Evolutionary conservation across 2,888 invertebrate species (phyloP), one percentile per base, ranked within the genome.

Genomic region (Megalurothrips usitatus): DNA sequence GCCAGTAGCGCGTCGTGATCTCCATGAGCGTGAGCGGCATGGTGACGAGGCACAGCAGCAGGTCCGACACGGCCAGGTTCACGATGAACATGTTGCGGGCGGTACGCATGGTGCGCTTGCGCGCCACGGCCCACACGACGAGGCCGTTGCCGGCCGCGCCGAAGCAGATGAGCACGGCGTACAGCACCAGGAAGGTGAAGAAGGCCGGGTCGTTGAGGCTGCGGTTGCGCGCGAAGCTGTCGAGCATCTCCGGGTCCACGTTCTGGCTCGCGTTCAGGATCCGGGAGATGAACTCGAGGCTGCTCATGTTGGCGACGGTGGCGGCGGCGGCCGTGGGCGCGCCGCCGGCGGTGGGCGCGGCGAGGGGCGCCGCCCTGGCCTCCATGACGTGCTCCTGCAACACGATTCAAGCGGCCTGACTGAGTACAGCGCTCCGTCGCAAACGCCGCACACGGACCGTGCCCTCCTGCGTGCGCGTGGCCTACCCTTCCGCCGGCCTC

Each of bases 41-140:
- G 3, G 96, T 96, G 17, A 97, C 93, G 82, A 96, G 91, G 87
- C 97, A 97, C 78, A 97, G 90, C 34, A 96, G 89, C 68, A 96
- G 90, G 88, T 97, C 96, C 82, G 93, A 93, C 43, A 94, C 91
- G 3, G 97, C 97, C 85, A 97, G 88, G 88, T 97, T 97, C 80
- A 95, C 92, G 85, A 97, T 97, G 88, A 97, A 96, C 88, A 97
- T 94, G 88, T 97, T 96, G n/a, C 97, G 88, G 0, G 96, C 95
- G 19, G 96, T 97, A 75, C 96, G 89, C 97, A 97, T 97, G 81
- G 93, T 91, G 26, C 95, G 93, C 86, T 96, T 97, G 82, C 95
- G 89, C 19, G 94, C 91, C 80, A 97, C 95, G 43, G 90, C 90
- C 81, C 88, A 87, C 82, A 97, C 96, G 84, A 97, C 96, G 79